Percentiles rank a stretch among this genome's conserved stretches.
Evolutionary conservation across 1,140 invertebrate genomes (phyloP).

Genomic region (Drosophila ogumai): DNA sequence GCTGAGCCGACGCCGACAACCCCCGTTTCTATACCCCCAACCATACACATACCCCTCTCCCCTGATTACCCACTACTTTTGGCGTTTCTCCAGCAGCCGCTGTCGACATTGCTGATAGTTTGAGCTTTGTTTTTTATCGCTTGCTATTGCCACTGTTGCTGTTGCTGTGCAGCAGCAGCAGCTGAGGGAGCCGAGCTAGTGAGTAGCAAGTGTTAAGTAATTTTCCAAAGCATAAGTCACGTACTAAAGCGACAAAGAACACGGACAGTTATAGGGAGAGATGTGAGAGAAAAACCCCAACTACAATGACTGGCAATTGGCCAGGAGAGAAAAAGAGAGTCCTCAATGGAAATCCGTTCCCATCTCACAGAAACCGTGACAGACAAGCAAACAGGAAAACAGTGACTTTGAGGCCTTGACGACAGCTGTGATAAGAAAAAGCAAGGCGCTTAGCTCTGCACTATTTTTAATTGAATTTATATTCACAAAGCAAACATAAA

Average conservation of each 20-base stretch:
- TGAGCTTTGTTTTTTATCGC: constrained; percentile 56
- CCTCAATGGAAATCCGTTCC: constrained; percentile 12
- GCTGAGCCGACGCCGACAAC: constrained; percentile 27
- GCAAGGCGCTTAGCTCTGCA: not conserved
- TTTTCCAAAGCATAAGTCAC: constrained; percentile 73
- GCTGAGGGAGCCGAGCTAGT: constrained; percentile 8
- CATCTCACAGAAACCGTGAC: not conserved
- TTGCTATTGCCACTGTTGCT: constrained; percentile 23
- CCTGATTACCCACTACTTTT: constrained; percentile 14
- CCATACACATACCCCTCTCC: not conserved
- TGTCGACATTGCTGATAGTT: constrained; percentile 41
- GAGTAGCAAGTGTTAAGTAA: constrained; percentile 71
- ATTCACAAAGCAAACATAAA: not conserved
- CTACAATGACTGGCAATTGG: constrained; percentile 38
- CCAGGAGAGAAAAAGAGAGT: constrained; percentile 26
- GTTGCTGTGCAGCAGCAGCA: not conserved
- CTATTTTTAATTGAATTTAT: not conserved
- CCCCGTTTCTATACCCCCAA: not conserved
- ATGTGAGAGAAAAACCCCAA: constrained; percentile 16
- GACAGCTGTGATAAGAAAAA: constrained; percentile 1
- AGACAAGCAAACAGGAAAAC: not conserved
- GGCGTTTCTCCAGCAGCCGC: constrained; percentile 55
- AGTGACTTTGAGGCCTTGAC: constrained; percentile 9
- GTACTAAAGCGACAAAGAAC: constrained; percentile 55
- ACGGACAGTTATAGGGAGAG: not conserved